phyloP scores from a whole-genome alignment of 2,797 vertebrate genomes.

The Eidolon dupreanum region DNA sequence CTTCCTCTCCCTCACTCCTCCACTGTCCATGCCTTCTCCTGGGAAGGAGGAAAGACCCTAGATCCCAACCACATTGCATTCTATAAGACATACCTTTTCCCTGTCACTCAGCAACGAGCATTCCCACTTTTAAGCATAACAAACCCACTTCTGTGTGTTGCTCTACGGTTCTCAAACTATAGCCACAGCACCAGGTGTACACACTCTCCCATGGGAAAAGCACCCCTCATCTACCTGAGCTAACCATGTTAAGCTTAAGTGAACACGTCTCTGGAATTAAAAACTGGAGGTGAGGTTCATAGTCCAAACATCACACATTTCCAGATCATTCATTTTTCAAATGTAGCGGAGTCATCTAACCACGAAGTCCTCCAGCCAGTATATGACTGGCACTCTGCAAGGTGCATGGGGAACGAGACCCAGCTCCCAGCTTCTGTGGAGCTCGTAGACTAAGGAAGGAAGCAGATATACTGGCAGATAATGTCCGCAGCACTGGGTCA shows the following conservation, averaged over 20 bases:
- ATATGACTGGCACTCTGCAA: not conserved
- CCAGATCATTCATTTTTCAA: not conserved
- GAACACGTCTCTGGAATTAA: constrained; percentile 5
- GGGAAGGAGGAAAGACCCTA: not conserved
- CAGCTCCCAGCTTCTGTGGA: not conserved
- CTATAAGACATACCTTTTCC: not conserved
- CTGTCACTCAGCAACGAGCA: not conserved
- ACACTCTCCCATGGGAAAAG: not conserved
- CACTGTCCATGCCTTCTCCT: not conserved
- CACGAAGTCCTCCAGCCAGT: too few relatives aligned
- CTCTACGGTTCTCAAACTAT: not conserved
- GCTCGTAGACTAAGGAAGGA: not conserved
- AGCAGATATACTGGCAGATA: not conserved
- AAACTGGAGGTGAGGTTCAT: not conserved
- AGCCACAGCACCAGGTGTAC: not conserved
- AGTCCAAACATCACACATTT: not conserved
- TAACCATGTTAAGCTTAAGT: not conserved
- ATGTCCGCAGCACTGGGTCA: not conserved
- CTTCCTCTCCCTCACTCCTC: not conserved
- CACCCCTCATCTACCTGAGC: not conserved
- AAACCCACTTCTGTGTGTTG: not conserved
- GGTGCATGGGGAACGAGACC: not conserved
- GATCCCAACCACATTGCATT: not conserved
- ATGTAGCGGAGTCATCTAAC: not conserved
- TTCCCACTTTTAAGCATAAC: not conserved